These are phyloP conservation scores for Prenolepis imparis DNA, from an alignment of 2,888 invertebrate genomes.

Conservation along the genomic window DNA sequence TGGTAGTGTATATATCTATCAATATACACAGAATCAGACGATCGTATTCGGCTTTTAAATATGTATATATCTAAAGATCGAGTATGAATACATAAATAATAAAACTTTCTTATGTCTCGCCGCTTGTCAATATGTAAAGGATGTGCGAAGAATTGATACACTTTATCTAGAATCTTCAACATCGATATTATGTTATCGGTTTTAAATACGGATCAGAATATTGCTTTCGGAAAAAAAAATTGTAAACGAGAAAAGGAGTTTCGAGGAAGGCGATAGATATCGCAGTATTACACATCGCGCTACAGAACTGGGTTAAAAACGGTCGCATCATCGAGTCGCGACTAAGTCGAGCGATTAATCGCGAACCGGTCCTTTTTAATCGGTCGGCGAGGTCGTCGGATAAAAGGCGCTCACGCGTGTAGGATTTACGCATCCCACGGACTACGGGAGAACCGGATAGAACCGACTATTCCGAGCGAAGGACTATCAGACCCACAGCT, in stretches of 20 bases:
- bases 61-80: neutral
- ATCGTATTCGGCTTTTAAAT: neutral
- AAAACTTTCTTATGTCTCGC: neutral
- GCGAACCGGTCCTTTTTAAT: slow-evolving; percentile 74
- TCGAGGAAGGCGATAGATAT: slow-evolving; percentile 2
- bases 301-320: slow-evolving; percentile 72
- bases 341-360: slow-evolving; percentile 68
- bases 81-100: neutral
- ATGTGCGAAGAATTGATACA: neutral
- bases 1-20: neutral
- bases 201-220: neutral
- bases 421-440: slow-evolving; percentile 19
- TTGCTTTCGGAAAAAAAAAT: neutral
- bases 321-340: slow-evolving; percentile 54
- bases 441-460: slow-evolving; percentile 31
- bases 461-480: slow-evolving; percentile 22
- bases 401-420: slow-evolving; percentile 41
- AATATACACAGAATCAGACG: too few relatives aligned
- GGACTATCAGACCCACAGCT: slow-evolving; percentile 19
- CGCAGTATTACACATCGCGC: slow-evolving; percentile 63
- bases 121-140: neutral
- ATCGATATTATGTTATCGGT: neutral
- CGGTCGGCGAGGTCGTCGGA: slow-evolving; percentile 36
- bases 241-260: neutral
- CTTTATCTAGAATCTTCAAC: neutral